Evolutionary conservation across 1,140 invertebrate species (phyloP).

Genomic region (Habropoda laboriosa): DNA sequence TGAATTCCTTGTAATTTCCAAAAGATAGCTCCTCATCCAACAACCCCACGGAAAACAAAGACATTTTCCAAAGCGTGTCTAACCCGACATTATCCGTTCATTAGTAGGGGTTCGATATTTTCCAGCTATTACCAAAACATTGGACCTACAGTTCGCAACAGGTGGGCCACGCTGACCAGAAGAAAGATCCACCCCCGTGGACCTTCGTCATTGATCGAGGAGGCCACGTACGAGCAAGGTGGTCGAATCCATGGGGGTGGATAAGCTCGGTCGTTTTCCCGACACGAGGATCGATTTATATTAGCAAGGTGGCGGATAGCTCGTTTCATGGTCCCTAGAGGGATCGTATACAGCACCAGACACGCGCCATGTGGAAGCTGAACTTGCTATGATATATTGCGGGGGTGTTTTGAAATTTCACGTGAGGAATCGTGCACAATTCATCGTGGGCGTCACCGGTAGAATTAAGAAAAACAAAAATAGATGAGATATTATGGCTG

Average conservation of each 20-base stretch:
- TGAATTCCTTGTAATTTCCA: no score
- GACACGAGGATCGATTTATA: conserved; percentile 75
- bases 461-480: conserved; percentile 34
- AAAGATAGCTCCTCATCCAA: no score
- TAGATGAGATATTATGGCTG: neutral
- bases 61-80: conserved; percentile 34
- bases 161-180: conserved; percentile 64
- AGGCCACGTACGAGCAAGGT: conserved; percentile 49
- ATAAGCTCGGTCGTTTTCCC: conserved; percentile 54
- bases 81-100: conserved; percentile 60
- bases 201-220: conserved; percentile 41
- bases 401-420: conserved; percentile 26
- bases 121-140: conserved; percentile 60
- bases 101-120: conserved; percentile 53
- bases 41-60: conserved; percentile 51
- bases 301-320: conserved; percentile 70
- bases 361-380: conserved; percentile 73
- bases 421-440: conserved; percentile 23
- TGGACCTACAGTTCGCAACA: conserved; percentile 63
- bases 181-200: conserved; percentile 15
- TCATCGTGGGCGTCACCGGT: conserved; percentile 20
- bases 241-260: conserved; percentile 51
- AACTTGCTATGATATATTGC: conserved; percentile 65
- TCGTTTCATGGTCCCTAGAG: conserved; percentile 61
- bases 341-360: conserved; percentile 62